Evolutionary conservation across 1,140 invertebrate species (phyloP).

Genomic region (Lordiphosa mommai): DNA sequence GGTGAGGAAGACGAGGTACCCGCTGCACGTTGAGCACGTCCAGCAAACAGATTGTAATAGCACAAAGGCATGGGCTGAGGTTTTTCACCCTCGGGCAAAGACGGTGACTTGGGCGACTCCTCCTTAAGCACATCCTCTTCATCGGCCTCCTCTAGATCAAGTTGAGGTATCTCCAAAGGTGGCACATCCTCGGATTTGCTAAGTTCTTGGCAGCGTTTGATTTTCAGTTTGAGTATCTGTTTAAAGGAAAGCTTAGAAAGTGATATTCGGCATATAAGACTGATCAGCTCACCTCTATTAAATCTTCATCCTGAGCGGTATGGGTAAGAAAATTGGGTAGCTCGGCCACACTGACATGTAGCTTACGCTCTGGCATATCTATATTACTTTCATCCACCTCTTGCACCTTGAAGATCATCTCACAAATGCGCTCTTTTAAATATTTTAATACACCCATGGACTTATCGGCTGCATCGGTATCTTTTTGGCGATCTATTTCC

Average conservation of each 20-base stretch:
- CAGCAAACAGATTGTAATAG: conserved; percentile 76
- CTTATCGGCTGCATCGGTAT: conserved; percentile 78
- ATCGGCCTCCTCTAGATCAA: conserved; percentile 56
- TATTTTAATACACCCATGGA: conserved; percentile 80
- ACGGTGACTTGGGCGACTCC: conserved; percentile 59
- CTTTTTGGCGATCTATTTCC: conserved; percentile 79
- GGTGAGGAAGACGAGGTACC: conserved; percentile 75
- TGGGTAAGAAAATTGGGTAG: conserved; percentile 64
- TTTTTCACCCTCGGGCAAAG: conserved; percentile 63
- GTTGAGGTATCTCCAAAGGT: conserved; percentile 53
- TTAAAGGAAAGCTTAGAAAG: not conserved
- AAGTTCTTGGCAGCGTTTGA: conserved; percentile 68
- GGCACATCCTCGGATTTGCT: conserved; percentile 56
- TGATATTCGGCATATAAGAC: not conserved
- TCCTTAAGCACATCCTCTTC: conserved; percentile 48
- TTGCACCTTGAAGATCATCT: conserved; percentile 78
- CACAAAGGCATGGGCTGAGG: conserved; percentile 76
- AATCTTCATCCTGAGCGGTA: conserved; percentile 61
- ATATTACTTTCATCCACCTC: conserved; percentile 76
- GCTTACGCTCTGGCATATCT: conserved; percentile 45
- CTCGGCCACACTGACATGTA: conserved; percentile 56
- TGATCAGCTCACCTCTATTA: conserved; percentile 54
- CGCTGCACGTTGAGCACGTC: conserved; percentile 63
- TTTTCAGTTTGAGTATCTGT: conserved; percentile 66
- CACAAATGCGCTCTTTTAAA: conserved; percentile 80